Evolutionary conservation across 2,113 vertebrate genomes (phyloP).

Genomic region (Hirundichthys speculiger): DNA sequence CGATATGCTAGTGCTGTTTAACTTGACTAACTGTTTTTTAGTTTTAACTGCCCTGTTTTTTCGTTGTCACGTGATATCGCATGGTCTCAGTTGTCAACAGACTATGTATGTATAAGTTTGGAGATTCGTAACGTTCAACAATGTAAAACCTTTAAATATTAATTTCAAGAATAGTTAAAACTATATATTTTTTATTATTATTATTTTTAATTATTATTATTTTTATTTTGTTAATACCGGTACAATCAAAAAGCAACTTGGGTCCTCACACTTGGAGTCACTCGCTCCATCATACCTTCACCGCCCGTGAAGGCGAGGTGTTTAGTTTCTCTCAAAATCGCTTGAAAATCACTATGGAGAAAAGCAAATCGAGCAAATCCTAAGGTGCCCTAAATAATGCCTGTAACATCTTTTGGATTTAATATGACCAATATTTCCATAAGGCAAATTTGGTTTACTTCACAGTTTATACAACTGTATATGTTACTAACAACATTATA

Average conservation of each 20-base stretch:
- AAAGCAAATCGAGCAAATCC: conserved; percentile 51
- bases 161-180: too few relatives aligned
- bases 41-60: conserved; percentile 58
- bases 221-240: neutral
- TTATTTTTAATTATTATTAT: too few relatives aligned
- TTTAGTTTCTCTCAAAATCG: neutral
- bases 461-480: rapidly evolving
- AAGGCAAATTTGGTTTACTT: neutral
- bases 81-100: too few relatives aligned
- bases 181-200: too few relatives aligned
- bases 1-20: rapidly evolving
- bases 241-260: neutral
- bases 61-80: conserved; percentile 37
- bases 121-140: too few relatives aligned
- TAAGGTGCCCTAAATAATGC: conserved; percentile 42
- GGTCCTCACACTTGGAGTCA: neutral
- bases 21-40: conserved; percentile 8
- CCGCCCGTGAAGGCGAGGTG: conserved; percentile 28
- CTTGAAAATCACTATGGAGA: neutral
- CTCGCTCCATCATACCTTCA: rapidly evolving
- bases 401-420: neutral
- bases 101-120: too few relatives aligned
- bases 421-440: neutral
- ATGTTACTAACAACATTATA: neutral
- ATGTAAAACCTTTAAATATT: too few relatives aligned